Conservation (phyloP, 2,113 vertebrate species). For the Pomatorhinus ruficollis region DNA sequence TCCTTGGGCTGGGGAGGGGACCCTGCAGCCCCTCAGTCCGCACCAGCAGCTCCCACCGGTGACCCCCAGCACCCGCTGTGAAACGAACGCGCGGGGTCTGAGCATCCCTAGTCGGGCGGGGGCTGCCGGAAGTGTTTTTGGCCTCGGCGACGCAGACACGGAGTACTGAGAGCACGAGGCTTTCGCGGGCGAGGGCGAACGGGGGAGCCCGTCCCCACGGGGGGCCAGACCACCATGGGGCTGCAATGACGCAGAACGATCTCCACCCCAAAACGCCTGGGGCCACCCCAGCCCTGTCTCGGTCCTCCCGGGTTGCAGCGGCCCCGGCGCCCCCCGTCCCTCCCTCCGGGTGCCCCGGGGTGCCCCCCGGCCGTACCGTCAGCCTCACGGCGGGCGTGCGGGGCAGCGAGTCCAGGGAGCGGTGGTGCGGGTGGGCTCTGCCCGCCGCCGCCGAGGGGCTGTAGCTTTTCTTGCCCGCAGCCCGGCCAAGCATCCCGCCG, state of each 20-base stretch:
- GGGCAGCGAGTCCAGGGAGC: constrained; percentile 76
- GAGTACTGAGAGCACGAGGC: neutral
- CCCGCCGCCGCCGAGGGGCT: constrained; percentile 78
- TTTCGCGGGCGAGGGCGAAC: neutral
- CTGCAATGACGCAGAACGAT: neutral
- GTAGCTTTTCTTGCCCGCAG: constrained; percentile 73
- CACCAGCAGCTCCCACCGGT: neutral
- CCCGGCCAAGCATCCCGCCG: constrained; percentile 48
- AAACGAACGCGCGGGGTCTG: neutral
- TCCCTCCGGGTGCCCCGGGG: neutral
- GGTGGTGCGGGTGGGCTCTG: constrained; percentile 6
- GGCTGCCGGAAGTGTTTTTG: neutral
- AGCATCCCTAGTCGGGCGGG: neutral
- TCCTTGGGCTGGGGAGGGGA: accelerated
- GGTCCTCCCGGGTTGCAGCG: accelerated
- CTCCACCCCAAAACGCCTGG: neutral
- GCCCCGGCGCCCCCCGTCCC: neutral
- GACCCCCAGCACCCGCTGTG: neutral
- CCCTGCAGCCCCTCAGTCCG: neutral
- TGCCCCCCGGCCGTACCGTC: constrained; percentile 68
- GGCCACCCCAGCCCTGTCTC: neutral
- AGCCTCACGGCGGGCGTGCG: constrained; percentile 74
- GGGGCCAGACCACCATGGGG: accelerated
- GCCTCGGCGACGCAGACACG: no score
- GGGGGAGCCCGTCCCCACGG: neutral